These are phyloP conservation scores for Anguilla rostrata DNA, from an alignment of 2,113 vertebrate genomes.

Conservation along the genomic window DNA sequence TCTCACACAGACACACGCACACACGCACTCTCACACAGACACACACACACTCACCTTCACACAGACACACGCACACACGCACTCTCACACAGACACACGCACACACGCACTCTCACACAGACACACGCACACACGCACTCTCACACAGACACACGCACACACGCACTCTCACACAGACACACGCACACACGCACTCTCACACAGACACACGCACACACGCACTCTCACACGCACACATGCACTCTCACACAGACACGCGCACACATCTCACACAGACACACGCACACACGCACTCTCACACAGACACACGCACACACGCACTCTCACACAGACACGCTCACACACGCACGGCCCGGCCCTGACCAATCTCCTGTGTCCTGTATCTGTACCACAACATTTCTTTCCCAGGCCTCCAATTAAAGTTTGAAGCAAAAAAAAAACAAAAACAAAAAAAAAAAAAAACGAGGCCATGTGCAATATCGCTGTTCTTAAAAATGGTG, in stretches of 20 bases:
- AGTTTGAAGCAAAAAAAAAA: neutral
- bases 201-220: neutral
- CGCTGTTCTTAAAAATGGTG: neutral
- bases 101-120: neutral
- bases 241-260: neutral
- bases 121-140: neutral
- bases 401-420: constrained; percentile 9
- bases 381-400: neutral
- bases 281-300: neutral
- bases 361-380: neutral
- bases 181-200: constrained; percentile 15
- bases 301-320: neutral
- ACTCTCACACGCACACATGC: no score
- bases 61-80: no score
- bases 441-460: neutral
- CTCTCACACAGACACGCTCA: neutral
- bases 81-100: no score
- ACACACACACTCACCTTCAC: no score
- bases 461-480: neutral
- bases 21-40: no score
- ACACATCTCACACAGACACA: neutral
- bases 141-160: no score
- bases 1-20: no score
- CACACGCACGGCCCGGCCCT: neutral
- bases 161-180: neutral